These are phyloP conservation scores for Dryas iulia DNA, from an alignment of 1,140 invertebrate genomes.

Conservation along the genomic window DNA sequence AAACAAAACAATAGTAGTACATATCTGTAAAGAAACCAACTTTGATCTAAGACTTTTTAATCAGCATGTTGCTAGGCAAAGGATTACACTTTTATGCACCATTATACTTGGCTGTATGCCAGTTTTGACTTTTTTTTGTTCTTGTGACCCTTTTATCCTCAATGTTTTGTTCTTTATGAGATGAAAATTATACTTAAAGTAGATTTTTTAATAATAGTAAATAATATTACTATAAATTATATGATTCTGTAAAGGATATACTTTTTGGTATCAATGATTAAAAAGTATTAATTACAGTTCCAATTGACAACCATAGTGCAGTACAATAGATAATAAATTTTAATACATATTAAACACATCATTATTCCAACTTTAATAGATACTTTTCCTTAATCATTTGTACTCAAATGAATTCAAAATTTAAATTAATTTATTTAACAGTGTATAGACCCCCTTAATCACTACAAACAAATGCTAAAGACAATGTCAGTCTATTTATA, in stretches of 20 bases:
- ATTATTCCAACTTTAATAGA: not conserved
- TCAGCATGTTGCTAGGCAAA: conserved; percentile 3
- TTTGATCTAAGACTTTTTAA: conserved; percentile 2
- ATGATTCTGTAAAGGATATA: too few relatives aligned
- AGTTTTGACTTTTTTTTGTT: not conserved
- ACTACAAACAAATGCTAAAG: not conserved
- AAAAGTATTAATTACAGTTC: not conserved
- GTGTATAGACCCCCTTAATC: not conserved
- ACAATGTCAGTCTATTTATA: conserved; percentile 20
- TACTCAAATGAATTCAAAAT: too few relatives aligned
- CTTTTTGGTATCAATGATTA: too few relatives aligned
- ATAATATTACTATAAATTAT: too few relatives aligned
- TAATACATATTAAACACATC: not conserved
- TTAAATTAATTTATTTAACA: not conserved
- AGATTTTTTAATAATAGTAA: too few relatives aligned
- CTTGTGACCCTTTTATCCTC: not conserved
- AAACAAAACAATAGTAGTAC: not conserved
- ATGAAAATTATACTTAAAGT: too few relatives aligned
- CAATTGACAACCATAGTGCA: not conserved
- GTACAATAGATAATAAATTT: not conserved
- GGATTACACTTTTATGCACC: conserved; percentile 1
- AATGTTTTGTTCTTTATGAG: not conserved
- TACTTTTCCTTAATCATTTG: too few relatives aligned
- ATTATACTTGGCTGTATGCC: not conserved
- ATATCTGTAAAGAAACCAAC: not conserved